Evolutionary conservation across 2,797 vertebrate genomes (phyloP).

Genomic region (Sorex maritimensis): DNA sequence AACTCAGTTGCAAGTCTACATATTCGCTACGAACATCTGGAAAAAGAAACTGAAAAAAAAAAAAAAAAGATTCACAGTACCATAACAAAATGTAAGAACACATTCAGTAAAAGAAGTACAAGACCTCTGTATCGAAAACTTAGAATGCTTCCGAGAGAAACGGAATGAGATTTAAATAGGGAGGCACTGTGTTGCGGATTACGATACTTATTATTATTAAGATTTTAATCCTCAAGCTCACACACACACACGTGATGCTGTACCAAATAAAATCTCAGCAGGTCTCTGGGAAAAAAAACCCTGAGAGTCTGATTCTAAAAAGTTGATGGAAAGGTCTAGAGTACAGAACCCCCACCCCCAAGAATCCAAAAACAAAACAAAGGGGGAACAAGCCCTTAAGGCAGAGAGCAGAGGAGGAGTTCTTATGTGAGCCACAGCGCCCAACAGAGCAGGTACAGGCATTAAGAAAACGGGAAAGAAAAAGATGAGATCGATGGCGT

Average conservation of each 20-base stretch:
- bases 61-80: not conserved
- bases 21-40: not conserved
- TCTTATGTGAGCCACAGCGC: not conserved
- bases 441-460: constrained; percentile 37
- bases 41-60: not conserved
- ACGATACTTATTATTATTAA: not conserved
- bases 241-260: not conserved
- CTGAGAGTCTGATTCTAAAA: constrained; percentile 27
- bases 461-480: not conserved
- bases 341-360: not conserved
- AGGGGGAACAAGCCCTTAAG: not conserved
- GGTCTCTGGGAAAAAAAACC: not conserved
- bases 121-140: not conserved
- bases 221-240: not conserved
- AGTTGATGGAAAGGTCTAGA: not conserved
- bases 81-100: constrained; percentile 29
- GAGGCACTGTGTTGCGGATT: not conserved
- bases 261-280: constrained; percentile 45
- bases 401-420: not conserved
- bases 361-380: no score
- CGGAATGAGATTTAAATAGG: constrained; percentile 42
- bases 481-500: constrained; percentile 11
- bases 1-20: not conserved
- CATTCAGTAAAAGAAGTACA: not conserved
- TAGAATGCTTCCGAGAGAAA: constrained; percentile 27